Base-by-base conservation (phyloP, 2,888 invertebrate species). In the Acanthosepion pharaonis region DNA sequence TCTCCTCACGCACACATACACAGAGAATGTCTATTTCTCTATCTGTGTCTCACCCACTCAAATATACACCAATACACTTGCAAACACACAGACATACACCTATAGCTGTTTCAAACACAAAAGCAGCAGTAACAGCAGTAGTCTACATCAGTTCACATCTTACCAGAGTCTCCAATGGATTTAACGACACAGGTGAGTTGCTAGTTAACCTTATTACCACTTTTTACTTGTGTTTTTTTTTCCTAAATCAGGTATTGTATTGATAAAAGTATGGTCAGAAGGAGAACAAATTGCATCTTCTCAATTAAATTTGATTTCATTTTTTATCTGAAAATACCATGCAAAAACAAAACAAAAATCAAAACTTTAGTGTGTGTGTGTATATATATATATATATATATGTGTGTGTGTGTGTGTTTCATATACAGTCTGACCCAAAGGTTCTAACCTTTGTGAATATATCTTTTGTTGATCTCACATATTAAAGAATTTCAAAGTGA, bases 1-100 rank as follows among this genome's bases (percentile, higher is more conserved):
- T 78, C 78, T 78, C 78, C 78, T 78, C 78, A n/a, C n/a, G n/a
- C 78, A 78, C 78, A 78, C 78, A 78, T 78, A n/a, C n/a, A n/a
- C 78, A 78, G 78, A 78, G n/a, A n/a, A 78, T 6, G 11, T n/a
- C 78, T n/a, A 78, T 78, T n/a, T 78, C n/a, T n/a, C 78, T n/a
- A 78, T 78, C 78, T n/a, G n/a, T 33, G 11, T 78, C 78, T 78
- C 78, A 78, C n/a, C 78, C 78, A 15, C 78, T 33, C 78, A 33
- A n/a, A n/a, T 78, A 33, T 78, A 78, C 78, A 78, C 78, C 78
- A 33, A n/a, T 78, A 78, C 78, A 33, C 78, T 23, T 64, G 64
- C 64, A 78, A 33, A n/a, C 78, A n/a, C 78, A 33, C 78, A 33
- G n/a, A n/a, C n/a, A 33, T 78, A 78, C 78, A 78, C 78, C 78